Percentiles rank a stretch among this genome's conserved stretches.
Evolutionary conservation across 2,888 invertebrate species (phyloP).

Genomic region (Ellobium chinense): DNA sequence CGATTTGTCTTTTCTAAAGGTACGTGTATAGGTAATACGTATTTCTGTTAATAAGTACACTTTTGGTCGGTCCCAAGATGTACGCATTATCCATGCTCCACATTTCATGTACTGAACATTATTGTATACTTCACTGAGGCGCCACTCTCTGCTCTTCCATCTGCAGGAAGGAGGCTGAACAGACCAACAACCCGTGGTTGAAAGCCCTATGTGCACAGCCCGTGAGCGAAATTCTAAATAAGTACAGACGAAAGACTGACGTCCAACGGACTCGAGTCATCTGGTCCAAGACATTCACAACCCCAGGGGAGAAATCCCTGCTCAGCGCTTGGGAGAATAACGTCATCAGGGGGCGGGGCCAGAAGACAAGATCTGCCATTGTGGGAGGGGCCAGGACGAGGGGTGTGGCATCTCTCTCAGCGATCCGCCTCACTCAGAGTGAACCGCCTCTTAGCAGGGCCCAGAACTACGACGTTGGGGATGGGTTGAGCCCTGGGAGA

Average conservation of each 20-base stretch:
- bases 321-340: slow-evolving; percentile 45
- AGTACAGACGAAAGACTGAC: slow-evolving; percentile 48
- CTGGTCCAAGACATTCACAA: slow-evolving; percentile 47
- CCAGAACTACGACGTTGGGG: not conserved
- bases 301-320: slow-evolving; percentile 50
- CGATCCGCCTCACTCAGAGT: not conserved
- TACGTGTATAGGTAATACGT: no score
- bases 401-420: not conserved
- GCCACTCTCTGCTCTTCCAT: not conserved
- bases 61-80: no score
- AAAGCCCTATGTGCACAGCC: slow-evolving; percentile 50
- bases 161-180: slow-evolving; percentile 27
- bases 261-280: slow-evolving; percentile 25
- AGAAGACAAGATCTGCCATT: not conserved
- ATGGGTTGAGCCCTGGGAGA: not conserved
- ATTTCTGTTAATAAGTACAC: no score
- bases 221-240: slow-evolving; percentile 51
- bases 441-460: slow-evolving; percentile 1
- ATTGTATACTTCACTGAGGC: not conserved
- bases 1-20: no score
- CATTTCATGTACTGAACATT: no score
- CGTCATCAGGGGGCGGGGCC: not conserved
- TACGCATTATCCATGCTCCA: no score
- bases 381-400: not conserved
- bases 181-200: slow-evolving; percentile 49